Percentiles rank a stretch among this genome's conserved stretches.
Conservation (phyloP, 2,888 invertebrate species). For the Netelia fuscicornis region DNA sequence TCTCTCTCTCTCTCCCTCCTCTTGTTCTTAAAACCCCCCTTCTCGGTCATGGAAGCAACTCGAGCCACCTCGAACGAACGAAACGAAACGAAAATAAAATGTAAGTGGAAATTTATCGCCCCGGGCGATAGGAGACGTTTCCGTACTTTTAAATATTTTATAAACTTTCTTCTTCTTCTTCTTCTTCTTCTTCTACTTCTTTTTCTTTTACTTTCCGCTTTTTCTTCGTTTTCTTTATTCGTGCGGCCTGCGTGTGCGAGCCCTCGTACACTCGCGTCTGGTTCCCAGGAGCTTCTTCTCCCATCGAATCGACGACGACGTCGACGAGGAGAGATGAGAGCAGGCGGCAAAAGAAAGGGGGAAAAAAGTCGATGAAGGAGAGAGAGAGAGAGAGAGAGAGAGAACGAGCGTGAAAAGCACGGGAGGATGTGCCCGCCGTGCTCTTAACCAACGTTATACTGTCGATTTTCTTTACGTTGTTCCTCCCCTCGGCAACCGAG, state of each 20-base stretch:
- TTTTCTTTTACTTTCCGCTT: conserved; percentile 72
- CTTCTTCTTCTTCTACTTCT: conserved; percentile 47
- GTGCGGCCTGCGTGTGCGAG: conserved; percentile 11
- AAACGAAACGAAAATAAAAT: conserved; percentile 84
- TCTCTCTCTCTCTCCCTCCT: conserved; percentile 48
- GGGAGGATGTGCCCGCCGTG: conserved; percentile 73
- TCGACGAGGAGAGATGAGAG: conserved; percentile 54
- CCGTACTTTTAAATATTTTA: conserved; percentile 85
- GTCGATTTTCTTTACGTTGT: conserved; percentile 80
- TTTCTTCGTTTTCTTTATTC: conserved; percentile 50
- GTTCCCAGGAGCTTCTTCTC: conserved; percentile 77
- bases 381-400: conserved; percentile 70
- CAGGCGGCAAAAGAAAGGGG: conserved; percentile 40
- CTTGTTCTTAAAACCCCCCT: conserved; percentile 27
- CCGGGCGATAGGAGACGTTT: conserved; percentile 84
- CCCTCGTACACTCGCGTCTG: conserved; percentile 60
- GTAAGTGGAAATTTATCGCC: conserved; percentile 85
- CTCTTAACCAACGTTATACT: conserved; percentile 73
- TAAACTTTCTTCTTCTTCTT: conserved; percentile 83
- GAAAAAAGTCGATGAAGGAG: conserved; percentile 63
- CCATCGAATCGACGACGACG: conserved; percentile 72
- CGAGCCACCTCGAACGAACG: conserved; percentile 76
- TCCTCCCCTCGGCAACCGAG: conserved; percentile 56
- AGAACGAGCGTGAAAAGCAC: conserved; percentile 71
- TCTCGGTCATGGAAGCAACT: conserved; percentile 63